Evolutionary conservation across 2,113 vertebrate genomes (phyloP).

Genomic region (Lichenostomus cassidix): DNA sequence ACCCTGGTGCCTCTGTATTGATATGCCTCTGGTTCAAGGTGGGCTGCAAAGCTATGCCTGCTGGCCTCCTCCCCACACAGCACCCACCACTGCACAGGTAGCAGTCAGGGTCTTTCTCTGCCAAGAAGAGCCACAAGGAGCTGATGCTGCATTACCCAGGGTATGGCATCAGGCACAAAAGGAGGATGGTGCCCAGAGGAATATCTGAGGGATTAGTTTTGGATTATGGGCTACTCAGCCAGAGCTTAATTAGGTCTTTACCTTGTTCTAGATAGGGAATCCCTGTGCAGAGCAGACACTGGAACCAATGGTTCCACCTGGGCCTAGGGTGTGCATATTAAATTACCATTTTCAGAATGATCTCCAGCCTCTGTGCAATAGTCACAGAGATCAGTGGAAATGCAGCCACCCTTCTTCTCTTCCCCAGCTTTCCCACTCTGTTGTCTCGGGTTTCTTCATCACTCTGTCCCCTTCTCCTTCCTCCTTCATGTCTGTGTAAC

Average conservation of each 20-base stretch:
- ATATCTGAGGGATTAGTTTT: not conserved
- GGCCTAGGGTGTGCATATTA: not conserved
- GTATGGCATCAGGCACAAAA: not conserved
- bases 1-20: accelerated
- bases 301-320: not conserved
- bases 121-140: not conserved
- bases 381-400: not conserved
- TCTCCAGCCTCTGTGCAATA: not conserved
- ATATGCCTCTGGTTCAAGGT: accelerated
- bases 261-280: not conserved
- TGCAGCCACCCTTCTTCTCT: not conserved
- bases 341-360: not conserved
- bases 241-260: not conserved
- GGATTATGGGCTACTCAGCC: not conserved
- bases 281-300: not conserved
- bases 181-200: not conserved
- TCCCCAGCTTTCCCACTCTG: not conserved
- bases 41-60: accelerated
- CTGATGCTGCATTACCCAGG: not conserved
- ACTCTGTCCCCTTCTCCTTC: not conserved
- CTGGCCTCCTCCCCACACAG: not conserved
- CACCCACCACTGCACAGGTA: accelerated
- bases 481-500: not conserved
- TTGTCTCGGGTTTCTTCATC: not conserved
- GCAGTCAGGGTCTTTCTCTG: not conserved